These are phyloP conservation scores for Xanthia icteritia DNA, from an alignment of 2,888 invertebrate genomes.

Conservation along the genomic window DNA sequence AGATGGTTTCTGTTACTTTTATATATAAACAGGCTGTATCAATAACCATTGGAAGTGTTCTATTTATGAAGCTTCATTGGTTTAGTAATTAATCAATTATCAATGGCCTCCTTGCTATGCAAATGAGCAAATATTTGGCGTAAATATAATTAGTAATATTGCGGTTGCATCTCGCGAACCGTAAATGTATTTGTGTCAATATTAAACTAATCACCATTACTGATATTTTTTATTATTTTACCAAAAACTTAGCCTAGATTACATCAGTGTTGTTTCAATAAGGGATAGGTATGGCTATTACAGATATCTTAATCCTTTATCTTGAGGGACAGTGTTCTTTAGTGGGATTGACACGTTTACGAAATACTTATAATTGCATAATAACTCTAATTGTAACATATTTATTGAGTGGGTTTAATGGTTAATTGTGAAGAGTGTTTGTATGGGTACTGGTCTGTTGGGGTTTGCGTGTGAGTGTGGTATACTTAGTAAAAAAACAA, in stretches of 20 bases:
- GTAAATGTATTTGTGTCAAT: slow-evolving; percentile 44
- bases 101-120: slow-evolving; percentile 13
- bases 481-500: neutral
- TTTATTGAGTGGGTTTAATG: neutral
- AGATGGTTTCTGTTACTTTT: slow-evolving; percentile 13
- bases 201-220: slow-evolving; percentile 35
- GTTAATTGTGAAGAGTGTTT: neutral
- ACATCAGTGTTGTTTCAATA: neutral
- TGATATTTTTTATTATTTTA: slow-evolving; percentile 1
- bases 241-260: neutral
- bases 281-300: neutral
- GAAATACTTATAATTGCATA: neutral
- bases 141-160: slow-evolving; percentile 43
- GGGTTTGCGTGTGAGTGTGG: neutral
- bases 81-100: slow-evolving; percentile 5
- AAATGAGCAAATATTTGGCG: slow-evolving; percentile 47
- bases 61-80: neutral
- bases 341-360: neutral
- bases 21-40: neutral
- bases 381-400: neutral
- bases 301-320: no score
- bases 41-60: neutral
- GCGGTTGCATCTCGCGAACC: slow-evolving; percentile 27
- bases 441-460: neutral
- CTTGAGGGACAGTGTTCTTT: neutral